These are phyloP conservation scores for Prionailurus viverrinus DNA, from an alignment of 2,113 vertebrate species.

Conservation along the genomic window DNA sequence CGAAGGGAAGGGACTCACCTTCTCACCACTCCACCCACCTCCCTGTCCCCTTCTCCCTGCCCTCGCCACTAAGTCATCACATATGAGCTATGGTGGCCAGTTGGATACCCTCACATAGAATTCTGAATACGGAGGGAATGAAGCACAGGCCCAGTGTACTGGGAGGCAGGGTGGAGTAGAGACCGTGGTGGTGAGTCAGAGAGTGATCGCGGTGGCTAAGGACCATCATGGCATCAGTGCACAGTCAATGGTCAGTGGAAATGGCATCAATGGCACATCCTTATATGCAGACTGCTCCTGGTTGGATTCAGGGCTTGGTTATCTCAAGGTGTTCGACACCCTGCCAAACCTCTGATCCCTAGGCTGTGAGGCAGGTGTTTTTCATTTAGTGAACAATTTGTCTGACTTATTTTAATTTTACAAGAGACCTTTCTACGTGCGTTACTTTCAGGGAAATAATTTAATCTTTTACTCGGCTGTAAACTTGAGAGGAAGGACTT, in stretches of 20 bases:
- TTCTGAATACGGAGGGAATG: background rate
- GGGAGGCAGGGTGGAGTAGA: too few relatives aligned
- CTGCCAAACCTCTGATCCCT: background rate
- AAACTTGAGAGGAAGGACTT: background rate
- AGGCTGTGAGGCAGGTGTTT: background rate
- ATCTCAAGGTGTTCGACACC: background rate
- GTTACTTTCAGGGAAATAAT: background rate
- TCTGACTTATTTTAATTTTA: background rate
- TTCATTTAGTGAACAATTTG: background rate
- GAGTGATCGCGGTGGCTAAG: fast-evolving
- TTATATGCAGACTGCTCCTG: fast-evolving
- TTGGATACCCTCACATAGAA: background rate
- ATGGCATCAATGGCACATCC: background rate
- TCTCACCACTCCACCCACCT: too few relatives aligned
- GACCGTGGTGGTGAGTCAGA: background rate
- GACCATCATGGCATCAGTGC: background rate
- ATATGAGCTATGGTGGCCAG: background rate
- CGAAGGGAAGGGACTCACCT: background rate
- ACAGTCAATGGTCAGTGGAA: background rate
- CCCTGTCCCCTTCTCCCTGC: too few relatives aligned
- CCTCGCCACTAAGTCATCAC: background rate
- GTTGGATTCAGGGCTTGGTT: fast-evolving
- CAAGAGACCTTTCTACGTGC: background rate
- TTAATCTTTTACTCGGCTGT: background rate
- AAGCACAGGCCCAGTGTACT: background rate